Conservation (phyloP, 2,797 vertebrate species). For the Muscicapa comitata region DNA sequence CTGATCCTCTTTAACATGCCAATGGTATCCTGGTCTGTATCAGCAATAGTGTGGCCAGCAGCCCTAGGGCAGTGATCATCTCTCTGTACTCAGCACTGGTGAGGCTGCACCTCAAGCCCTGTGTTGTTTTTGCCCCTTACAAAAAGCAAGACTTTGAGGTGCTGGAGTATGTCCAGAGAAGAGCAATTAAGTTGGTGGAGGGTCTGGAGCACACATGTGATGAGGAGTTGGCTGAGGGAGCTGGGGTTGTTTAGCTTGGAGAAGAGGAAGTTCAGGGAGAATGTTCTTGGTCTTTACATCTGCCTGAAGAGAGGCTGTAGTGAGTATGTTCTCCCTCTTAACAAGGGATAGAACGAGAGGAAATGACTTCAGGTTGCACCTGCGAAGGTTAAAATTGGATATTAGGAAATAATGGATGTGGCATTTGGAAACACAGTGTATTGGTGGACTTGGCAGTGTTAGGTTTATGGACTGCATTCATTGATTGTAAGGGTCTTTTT, state of each 20-base stretch:
- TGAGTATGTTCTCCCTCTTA: background rate
- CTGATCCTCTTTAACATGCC: background rate
- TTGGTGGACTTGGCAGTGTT: background rate
- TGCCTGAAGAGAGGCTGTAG: background rate
- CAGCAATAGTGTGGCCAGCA: background rate
- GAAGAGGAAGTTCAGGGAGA: background rate
- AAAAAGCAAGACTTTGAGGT: background rate
- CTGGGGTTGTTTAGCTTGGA: background rate
- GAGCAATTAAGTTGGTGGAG: background rate
- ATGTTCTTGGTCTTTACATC: background rate
- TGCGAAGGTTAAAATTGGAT: background rate
- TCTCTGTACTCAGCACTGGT: too few species aligned
- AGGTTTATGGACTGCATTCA: background rate
- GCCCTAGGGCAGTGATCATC: background rate
- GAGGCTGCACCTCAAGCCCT: background rate
- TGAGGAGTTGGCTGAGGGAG: background rate
- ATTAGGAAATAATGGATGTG: background rate
- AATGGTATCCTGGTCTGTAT: rapidly evolving
- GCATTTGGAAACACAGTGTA: background rate
- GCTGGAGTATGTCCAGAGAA: background rate
- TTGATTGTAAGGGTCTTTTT: background rate
- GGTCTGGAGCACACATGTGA: background rate
- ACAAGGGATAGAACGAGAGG: background rate
- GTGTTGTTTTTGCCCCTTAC: background rate
- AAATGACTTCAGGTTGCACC: background rate